Evolutionary conservation across 2,888 invertebrate species (phyloP), one percentile per base, ranked within the genome.

Genomic region (Pseudococcus jackbeardsleyi): DNA sequence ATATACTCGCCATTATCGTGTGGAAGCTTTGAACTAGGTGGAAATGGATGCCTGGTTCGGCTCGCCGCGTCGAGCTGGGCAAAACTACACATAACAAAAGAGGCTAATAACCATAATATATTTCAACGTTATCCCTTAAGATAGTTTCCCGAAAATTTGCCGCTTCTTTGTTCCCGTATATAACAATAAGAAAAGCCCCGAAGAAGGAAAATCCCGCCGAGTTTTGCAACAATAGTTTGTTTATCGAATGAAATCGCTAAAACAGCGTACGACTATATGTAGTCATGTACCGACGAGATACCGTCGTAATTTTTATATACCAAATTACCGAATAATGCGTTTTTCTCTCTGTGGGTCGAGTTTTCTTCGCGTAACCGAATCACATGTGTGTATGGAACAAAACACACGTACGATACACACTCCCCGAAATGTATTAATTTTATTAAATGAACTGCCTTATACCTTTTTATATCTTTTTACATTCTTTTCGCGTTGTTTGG

Each of bases 71-170:
- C 26, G 26, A 33, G 26, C 26, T 3, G 26, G 26, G 26, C 26
- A 33, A 59, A 86, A 64, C 42, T 86, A 22, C 86, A 64, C 86
- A 64, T 86, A 86, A 86, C 86, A 86, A 86, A 86, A 86, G 64
- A 64, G 86, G 64, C 86, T 86, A 86, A 86, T 86, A 86, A 86
- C 86, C 86, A 64, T 86, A 86, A 86, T 86, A 86, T 86, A 86
- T 86, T 86, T 86, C 64, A 64, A 64, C 86, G 9, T 86, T 64
- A 64, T 86, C 86, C 86, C 64, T 64, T 86, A 64, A 64, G 86
- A 64, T 86, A 86, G 86, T 86, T 86, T 86, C 26, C 64, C 86
- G 64, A 86, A 86, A 86, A 86, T 86, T 86, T 86, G 86, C 86
- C 86, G 86, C 64, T 64, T 59, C 86, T 86, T 64, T 64, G 86